These are phyloP conservation scores for Corticium candelabrum DNA, from an alignment of 37 sponge, comb jelly and placozoan genomes.

Conservation along the genomic window DNA sequence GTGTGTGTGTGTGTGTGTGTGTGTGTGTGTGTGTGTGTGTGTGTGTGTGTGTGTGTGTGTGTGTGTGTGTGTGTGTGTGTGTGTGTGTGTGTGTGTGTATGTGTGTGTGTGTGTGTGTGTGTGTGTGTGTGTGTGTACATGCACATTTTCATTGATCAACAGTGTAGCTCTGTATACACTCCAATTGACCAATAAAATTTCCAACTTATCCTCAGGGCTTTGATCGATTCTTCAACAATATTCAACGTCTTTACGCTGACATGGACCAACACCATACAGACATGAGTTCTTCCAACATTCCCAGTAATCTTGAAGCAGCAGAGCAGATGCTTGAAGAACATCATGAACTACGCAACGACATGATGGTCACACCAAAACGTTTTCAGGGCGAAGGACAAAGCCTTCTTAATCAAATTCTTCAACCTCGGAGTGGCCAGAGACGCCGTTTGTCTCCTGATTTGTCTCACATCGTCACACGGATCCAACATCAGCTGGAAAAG, in stretches of 20 bases:
- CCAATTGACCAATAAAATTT: neutral
- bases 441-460: neutral
- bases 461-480: neutral
- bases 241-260: neutral
- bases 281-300: neutral
- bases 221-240: neutral
- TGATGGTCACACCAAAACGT: neutral
- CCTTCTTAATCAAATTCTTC: neutral
- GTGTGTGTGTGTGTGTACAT: conserved; percentile 20
- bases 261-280: neutral
- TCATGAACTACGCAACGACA: neutral
- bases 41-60: conserved; percentile 22
- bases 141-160: too few species aligned
- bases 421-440: neutral
- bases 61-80: conserved; percentile 20
- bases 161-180: too few species aligned
- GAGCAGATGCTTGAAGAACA: neutral
- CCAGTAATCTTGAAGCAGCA: neutral
- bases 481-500: neutral
- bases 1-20: conserved; percentile 13
- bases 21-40: conserved; percentile 13
- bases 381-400: neutral
- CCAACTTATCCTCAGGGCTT: neutral
- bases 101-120: conserved; percentile 17
- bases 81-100: conserved; percentile 17